A percentile compares a stretch with the other conserved stretches of the same genome.
Conservation (phyloP, 2,888 invertebrate species). For the Amiota mariae region DNA sequence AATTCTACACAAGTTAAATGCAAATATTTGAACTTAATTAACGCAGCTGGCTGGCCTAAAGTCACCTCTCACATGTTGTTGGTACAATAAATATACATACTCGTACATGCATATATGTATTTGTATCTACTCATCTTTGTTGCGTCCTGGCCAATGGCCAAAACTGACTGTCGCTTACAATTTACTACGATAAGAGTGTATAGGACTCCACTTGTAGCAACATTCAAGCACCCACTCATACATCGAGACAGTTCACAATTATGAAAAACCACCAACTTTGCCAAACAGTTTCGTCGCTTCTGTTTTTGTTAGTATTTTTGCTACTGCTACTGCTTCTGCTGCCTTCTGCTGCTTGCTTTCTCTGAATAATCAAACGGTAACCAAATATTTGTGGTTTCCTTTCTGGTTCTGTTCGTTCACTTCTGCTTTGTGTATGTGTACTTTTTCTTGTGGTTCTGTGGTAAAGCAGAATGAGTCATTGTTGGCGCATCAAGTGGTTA, state of each 20-base stretch:
- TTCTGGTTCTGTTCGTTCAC: constrained; percentile 27
- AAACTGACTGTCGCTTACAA: too few species aligned
- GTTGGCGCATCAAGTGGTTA: too few species aligned
- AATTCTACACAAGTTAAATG: constrained; percentile 48
- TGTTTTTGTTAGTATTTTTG: constrained; percentile 24
- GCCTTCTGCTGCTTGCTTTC: neutral
- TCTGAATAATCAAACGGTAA: constrained; percentile 59
- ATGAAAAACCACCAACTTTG: constrained; percentile 60
- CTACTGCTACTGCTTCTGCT: constrained; percentile 31
- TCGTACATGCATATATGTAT: constrained; percentile 22
- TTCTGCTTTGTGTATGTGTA: too few species aligned
- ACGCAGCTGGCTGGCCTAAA: constrained; percentile 44
- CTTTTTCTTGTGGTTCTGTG: neutral
- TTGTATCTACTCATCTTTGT: neutral
- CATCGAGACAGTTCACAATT: constrained; percentile 50
- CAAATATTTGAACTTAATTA: constrained; percentile 68
- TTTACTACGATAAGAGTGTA: too few species aligned
- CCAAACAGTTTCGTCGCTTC: constrained; percentile 45
- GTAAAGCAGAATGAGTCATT: too few species aligned
- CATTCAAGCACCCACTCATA: constrained; percentile 27
- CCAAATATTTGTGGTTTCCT: constrained; percentile 64
- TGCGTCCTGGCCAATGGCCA: too few species aligned
- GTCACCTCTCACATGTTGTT: constrained; percentile 24
- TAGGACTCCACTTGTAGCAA: neutral
- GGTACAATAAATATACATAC: constrained; percentile 11